phyloP scores from a whole-genome alignment of 2,797 vertebrate species.

The Phrynocephalus guinanensis region DNA sequence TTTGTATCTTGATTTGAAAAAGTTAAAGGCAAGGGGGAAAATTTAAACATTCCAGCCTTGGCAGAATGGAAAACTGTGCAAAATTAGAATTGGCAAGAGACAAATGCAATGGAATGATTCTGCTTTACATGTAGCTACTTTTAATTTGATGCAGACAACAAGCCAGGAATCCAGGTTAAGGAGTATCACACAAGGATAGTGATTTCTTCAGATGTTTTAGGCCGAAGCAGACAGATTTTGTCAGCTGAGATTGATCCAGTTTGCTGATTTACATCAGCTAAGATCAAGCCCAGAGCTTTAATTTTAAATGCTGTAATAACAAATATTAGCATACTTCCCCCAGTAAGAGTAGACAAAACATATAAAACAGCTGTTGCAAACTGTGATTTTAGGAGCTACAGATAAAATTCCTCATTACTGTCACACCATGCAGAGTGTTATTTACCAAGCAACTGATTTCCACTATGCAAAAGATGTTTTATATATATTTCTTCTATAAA shows the following conservation, averaged over 20 bases:
- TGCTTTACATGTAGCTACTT: not conserved
- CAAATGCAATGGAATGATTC: not conserved
- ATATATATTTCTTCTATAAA: slow-evolving; percentile 51
- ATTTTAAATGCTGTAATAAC: slow-evolving; percentile 12
- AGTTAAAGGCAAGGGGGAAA: too few relatives aligned
- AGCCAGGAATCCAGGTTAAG: not conserved
- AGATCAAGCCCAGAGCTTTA: not conserved
- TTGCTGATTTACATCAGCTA: not conserved
- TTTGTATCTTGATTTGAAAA: too few relatives aligned
- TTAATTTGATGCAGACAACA: not conserved
- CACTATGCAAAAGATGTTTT: slow-evolving; percentile 41
- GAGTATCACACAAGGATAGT: not conserved
- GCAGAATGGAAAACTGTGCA: not conserved
- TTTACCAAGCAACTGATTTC: slow-evolving; percentile 66
- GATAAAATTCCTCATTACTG: slow-evolving; percentile 63
- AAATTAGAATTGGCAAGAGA: not conserved
- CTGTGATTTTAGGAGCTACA: slow-evolving; percentile 43
- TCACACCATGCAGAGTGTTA: slow-evolving; percentile 57
- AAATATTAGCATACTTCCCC: slow-evolving; percentile 35
- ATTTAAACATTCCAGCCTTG: not conserved
- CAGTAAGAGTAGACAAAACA: slow-evolving; percentile 50
- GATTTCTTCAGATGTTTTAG: not conserved
- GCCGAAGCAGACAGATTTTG: not conserved
- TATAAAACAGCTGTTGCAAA: slow-evolving; percentile 59
- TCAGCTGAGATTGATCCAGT: not conserved